Conservation (phyloP, 1,140 invertebrate genomes). For the Drosophila willistoni region DNA sequence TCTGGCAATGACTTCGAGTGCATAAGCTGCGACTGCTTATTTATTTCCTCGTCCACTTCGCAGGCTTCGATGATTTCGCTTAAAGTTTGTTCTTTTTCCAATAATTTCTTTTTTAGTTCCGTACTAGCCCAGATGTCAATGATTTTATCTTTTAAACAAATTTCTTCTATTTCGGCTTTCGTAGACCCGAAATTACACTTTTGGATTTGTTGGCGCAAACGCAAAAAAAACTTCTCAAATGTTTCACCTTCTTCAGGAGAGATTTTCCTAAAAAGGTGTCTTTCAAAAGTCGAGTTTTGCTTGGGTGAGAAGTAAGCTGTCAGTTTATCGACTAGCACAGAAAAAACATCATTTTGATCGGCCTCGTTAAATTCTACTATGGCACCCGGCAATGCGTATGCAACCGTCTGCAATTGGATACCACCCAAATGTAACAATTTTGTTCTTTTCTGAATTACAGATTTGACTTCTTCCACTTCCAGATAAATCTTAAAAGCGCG, state of each 20-base stretch:
- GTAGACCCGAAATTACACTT: slow-evolving; percentile 6
- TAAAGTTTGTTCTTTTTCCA: slow-evolving; percentile 15
- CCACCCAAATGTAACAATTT: too few relatives aligned
- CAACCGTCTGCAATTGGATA: too few relatives aligned
- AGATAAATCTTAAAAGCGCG: too few relatives aligned
- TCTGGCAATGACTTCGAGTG: neutral
- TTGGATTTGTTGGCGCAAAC: neutral
- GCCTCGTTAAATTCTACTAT: too few relatives aligned
- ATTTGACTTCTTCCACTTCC: too few relatives aligned
- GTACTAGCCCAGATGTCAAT: neutral
- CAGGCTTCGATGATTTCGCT: slow-evolving; percentile 10
- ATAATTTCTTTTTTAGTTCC: slow-evolving; percentile 17
- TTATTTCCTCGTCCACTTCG: slow-evolving; percentile 17
- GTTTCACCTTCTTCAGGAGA: neutral
- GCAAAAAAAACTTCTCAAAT: slow-evolving; percentile 5
- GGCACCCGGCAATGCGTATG: too few relatives aligned
- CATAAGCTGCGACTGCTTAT: slow-evolving; percentile 2
- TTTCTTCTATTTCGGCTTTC: neutral
- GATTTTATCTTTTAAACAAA: neutral
- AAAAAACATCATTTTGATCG: too few relatives aligned
- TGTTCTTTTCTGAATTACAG: too few relatives aligned
- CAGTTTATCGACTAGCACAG: too few relatives aligned
- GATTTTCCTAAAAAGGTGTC: neutral
- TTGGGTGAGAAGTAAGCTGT: too few relatives aligned
- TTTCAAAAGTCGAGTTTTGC: neutral